Conservation (phyloP, 1,140 invertebrate genomes). For the Meloidogyne floridensis region DNA sequence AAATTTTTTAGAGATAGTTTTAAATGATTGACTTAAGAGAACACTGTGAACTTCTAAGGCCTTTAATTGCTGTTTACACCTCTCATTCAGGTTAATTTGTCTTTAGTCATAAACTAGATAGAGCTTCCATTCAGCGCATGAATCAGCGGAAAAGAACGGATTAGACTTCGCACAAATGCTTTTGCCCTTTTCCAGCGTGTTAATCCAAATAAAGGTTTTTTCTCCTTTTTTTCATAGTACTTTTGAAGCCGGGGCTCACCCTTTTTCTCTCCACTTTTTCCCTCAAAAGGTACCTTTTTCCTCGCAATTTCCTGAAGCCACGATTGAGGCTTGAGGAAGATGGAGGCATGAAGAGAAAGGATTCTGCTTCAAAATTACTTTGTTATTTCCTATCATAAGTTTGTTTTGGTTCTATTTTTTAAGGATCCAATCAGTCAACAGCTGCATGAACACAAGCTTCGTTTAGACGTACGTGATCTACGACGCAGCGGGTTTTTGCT, state of each 20-base stretch:
- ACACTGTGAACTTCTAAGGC: conserved; percentile 16
- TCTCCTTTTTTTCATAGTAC: no score
- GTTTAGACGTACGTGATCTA: conserved; percentile 49
- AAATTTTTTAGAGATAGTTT: background rate
- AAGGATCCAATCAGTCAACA: conserved; percentile 46
- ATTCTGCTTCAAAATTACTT: background rate
- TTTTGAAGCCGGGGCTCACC: no score
- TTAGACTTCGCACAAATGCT: conserved; percentile 51
- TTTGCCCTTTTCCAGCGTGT: conserved; percentile 38
- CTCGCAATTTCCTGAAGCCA: no score
- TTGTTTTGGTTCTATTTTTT: background rate
- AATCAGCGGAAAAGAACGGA: conserved; percentile 40
- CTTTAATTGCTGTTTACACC: conserved; percentile 46
- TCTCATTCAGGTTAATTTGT: conserved; percentile 9
- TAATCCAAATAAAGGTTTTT: conserved; percentile 40
- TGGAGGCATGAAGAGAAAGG: no score
- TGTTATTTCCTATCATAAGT: background rate
- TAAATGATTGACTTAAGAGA: conserved; percentile 16
- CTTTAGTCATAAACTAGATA: no score
- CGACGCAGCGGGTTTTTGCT: conserved; percentile 40
- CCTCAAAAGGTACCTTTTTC: background rate
- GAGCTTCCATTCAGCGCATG: conserved; percentile 22
- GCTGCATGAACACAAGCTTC: conserved; percentile 26
- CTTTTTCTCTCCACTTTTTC: conserved; percentile 8
- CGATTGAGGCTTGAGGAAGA: no score